Evolutionary conservation across 1,140 invertebrate genomes (phyloP).

Genomic region (Bathynomus jamesi): DNA sequence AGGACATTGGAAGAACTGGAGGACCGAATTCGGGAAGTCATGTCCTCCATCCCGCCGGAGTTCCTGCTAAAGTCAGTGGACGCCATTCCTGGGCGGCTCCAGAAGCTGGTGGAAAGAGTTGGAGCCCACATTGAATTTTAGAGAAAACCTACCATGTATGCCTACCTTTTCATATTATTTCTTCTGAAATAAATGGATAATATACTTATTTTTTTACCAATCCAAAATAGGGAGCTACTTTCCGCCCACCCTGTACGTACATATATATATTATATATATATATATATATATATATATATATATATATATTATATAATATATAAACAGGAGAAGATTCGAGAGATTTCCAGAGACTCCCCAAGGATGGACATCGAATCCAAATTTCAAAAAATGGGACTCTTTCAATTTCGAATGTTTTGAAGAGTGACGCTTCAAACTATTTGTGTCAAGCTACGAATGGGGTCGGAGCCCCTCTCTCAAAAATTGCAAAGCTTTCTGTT

Average conservation of each 20-base stretch:
- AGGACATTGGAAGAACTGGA: too few species aligned
- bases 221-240: too few species aligned
- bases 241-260: background rate
- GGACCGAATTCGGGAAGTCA: too few species aligned
- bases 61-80: too few species aligned
- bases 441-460: slow-evolving; percentile 15
- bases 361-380: background rate
- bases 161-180: too few species aligned
- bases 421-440: background rate
- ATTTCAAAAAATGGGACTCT: background rate
- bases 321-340: background rate
- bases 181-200: too few species aligned
- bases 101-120: too few species aligned
- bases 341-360: background rate
- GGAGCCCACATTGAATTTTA: too few species aligned
- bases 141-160: too few species aligned
- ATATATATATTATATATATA: slow-evolving; percentile 3
- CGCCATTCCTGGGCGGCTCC: too few species aligned
- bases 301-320: background rate
- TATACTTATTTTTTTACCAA: too few species aligned
- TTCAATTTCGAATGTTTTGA: background rate
- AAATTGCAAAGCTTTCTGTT: slow-evolving; percentile 5
- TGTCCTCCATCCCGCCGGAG: too few species aligned
- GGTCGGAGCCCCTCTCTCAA: slow-evolving; percentile 7
- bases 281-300: slow-evolving; percentile 2